These are phyloP conservation scores for Sebastolobus alascanus DNA, from an alignment of 2,797 vertebrate genomes.

Conservation along the genomic window DNA sequence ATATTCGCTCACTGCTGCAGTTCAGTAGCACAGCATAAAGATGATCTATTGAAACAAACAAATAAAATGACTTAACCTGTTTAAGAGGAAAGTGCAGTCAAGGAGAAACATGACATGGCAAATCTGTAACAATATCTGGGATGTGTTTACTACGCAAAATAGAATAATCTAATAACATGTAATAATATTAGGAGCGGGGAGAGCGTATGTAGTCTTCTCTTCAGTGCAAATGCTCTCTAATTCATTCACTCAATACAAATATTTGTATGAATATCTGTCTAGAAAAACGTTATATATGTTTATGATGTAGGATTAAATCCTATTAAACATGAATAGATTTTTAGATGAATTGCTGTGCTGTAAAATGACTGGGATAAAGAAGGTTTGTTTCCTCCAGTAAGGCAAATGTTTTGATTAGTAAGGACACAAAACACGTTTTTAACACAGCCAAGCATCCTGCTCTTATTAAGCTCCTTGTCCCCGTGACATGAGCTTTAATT, in stretches of 20 bases:
- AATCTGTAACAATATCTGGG: constrained; percentile 59
- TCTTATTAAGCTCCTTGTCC: constrained; percentile 2
- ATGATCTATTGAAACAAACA: constrained; percentile 51
- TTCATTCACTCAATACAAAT: not conserved
- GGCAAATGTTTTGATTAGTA: not conserved
- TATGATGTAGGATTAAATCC: not conserved
- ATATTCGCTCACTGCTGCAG: constrained; percentile 32
- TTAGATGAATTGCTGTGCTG: not conserved
- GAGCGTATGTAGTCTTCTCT: not conserved
- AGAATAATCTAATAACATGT: constrained; percentile 47
- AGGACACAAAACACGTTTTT: not conserved
- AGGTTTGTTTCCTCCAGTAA: not conserved
- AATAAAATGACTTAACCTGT: constrained; percentile 50
- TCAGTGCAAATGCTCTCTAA: not conserved
- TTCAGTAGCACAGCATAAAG: constrained; percentile 35
- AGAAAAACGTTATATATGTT: not conserved
- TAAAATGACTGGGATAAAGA: not conserved
- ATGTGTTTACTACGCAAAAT: constrained; percentile 63
- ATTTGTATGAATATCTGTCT: not conserved
- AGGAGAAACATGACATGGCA: constrained; percentile 50
- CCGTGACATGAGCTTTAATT: constrained; percentile 7
- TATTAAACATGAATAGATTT: not conserved
- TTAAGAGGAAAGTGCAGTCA: constrained; percentile 35
- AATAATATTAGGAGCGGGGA: constrained; percentile 38
- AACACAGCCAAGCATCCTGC: not conserved